Percentiles rank a stretch among this genome's conserved stretches.
These are phyloP conservation scores for Scotopteryx bipunctaria DNA, from an alignment of 2,888 invertebrate species.

Conservation along the genomic window DNA sequence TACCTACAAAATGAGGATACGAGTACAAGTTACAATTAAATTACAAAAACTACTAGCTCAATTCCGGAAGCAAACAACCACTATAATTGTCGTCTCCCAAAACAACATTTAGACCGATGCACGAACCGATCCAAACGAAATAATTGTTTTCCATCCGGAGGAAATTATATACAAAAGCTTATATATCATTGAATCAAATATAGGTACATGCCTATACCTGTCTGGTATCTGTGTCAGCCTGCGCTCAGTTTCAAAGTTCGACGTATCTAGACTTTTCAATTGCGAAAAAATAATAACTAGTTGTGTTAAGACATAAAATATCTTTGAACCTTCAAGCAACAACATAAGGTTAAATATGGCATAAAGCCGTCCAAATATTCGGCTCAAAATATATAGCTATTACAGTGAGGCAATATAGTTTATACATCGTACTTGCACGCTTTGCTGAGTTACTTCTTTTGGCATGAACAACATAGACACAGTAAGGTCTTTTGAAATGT, in stretches of 20 bases:
- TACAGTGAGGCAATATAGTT: conserved; percentile 36
- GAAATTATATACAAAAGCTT: conserved; percentile 22
- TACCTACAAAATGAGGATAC: no score
- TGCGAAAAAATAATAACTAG: conserved; percentile 41
- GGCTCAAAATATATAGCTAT: conserved; percentile 36
- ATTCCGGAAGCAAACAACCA: no score
- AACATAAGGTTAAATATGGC: conserved; percentile 31
- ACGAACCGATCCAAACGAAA: no score
- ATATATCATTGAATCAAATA: conserved; percentile 13
- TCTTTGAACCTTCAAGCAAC: conserved; percentile 30
- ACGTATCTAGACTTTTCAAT: conserved; percentile 40
- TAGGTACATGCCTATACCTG: conserved; percentile 11
- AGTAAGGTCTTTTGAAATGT: background rate
- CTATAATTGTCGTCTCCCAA: no score
- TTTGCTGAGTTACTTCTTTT: conserved; percentile 28
- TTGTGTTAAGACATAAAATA: conserved; percentile 24
- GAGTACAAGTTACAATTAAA: no score
- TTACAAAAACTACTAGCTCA: no score
- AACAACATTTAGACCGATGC: no score
- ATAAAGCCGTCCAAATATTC: conserved; percentile 31
- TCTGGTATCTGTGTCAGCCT: conserved; percentile 27
- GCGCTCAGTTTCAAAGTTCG: conserved; percentile 33
- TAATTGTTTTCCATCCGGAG: no score
- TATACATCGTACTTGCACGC: conserved; percentile 36
- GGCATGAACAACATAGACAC: conserved; percentile 10